These are phyloP conservation scores for Amblyopsis hoosieri DNA, from an alignment of 2,797 vertebrate species.

Conservation along the genomic window DNA sequence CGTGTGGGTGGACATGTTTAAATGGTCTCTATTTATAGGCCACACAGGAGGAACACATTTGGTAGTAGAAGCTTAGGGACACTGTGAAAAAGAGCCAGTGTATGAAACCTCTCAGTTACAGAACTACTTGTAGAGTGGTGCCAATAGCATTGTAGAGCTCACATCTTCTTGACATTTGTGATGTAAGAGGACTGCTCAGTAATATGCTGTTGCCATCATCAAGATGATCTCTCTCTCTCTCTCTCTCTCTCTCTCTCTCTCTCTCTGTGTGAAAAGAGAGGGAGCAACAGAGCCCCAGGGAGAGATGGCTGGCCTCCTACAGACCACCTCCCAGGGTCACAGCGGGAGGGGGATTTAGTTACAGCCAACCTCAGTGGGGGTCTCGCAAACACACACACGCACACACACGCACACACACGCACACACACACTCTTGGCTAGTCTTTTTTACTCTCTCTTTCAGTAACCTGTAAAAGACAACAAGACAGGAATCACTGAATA, in stretches of 20 bases:
- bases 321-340: constrained; percentile 73
- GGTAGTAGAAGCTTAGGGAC: too few species aligned
- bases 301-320: constrained; percentile 69
- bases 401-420: constrained; percentile 23
- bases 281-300: constrained; percentile 52
- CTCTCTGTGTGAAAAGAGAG: constrained; percentile 30
- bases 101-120: too few species aligned
- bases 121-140: too few species aligned
- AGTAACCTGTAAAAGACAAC: constrained; percentile 32
- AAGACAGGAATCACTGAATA: constrained; percentile 45
- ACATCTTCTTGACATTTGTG: too few species aligned
- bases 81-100: too few species aligned
- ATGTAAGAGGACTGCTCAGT: too few species aligned
- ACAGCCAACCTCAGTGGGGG: constrained; percentile 62
- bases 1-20: too few species aligned
- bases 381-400: constrained; percentile 32
- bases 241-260: constrained; percentile 13
- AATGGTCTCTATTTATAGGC: too few species aligned
- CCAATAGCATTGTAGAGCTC: too few species aligned
- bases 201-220: background rate
- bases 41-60: too few species aligned
- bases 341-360: constrained; percentile 73
- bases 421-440: constrained; percentile 15
- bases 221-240: background rate
- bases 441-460: constrained; percentile 10